Conservation (phyloP, 2,888 invertebrate genomes). For the Protophormia terraenovae region DNA sequence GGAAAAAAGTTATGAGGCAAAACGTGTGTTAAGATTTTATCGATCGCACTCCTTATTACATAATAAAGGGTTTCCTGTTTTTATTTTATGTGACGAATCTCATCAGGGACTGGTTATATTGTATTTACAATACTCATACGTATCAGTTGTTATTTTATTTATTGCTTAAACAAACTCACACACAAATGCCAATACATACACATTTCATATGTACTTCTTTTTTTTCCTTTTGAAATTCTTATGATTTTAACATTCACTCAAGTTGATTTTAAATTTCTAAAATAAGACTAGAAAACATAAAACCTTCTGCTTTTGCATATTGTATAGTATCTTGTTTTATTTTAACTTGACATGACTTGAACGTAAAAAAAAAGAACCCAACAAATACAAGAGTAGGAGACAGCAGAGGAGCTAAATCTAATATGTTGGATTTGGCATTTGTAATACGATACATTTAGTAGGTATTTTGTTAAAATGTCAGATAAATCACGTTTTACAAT, state of each 20-base stretch:
- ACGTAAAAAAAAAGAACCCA: slow-evolving; percentile 10
- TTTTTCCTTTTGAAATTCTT: too few species aligned
- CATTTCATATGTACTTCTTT: slow-evolving; percentile 11
- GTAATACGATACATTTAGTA: slow-evolving; percentile 61
- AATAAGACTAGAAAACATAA: background rate
- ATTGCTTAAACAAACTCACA: background rate
- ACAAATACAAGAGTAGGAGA: background rate
- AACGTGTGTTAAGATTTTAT: too few species aligned
- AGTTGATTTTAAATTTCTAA: slow-evolving; percentile 29
- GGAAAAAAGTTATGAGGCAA: too few species aligned
- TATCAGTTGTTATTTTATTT: slow-evolving; percentile 16
- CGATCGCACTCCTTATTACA: too few species aligned
- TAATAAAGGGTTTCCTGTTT: slow-evolving; percentile 40
- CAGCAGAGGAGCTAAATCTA: slow-evolving; percentile 9
- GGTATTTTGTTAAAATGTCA: slow-evolving; percentile 63
- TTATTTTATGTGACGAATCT: slow-evolving; percentile 28
- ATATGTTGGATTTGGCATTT: slow-evolving; percentile 56
- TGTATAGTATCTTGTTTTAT: slow-evolving; percentile 36
- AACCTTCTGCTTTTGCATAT: slow-evolving; percentile 20
- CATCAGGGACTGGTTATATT: slow-evolving; percentile 39
- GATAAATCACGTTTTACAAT: slow-evolving; percentile 66
- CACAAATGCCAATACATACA: background rate
- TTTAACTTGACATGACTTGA: slow-evolving; percentile 52
- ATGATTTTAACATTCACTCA: slow-evolving; percentile 9
- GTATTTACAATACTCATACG: background rate